Evolutionary conservation across 2,888 invertebrate genomes (phyloP).

Genomic region (Caenorhabditis sp.): DNA sequence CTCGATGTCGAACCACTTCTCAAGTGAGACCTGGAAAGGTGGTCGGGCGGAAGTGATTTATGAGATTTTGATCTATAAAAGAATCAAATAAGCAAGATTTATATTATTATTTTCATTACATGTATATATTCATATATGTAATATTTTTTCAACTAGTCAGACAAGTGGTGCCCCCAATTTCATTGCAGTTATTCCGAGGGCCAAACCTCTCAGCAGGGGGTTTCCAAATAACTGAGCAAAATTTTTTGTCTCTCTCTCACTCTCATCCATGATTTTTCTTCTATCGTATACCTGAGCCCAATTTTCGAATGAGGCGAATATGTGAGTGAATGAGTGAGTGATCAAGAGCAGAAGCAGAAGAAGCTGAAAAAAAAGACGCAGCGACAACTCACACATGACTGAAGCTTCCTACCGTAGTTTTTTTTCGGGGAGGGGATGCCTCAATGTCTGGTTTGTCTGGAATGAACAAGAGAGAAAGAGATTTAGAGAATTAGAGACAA

Average conservation of each 20-base stretch:
- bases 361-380: too few species aligned
- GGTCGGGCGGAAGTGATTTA: too few species aligned
- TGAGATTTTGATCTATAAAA: too few species aligned
- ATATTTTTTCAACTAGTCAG: background rate
- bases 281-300: slow-evolving; percentile 49
- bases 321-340: slow-evolving; percentile 3
- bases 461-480: background rate
- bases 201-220: slow-evolving; percentile 39
- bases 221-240: slow-evolving; percentile 32
- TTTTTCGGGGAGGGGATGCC: background rate
- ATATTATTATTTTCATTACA: too few species aligned
- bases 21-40: too few species aligned
- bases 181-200: background rate
- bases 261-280: slow-evolving; percentile 3
- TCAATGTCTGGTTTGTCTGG: slow-evolving; percentile 1
- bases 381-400: slow-evolving; percentile 31
- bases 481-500: background rate
- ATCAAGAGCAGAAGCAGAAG: slow-evolving; percentile 12
- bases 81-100: too few species aligned
- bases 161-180: background rate
- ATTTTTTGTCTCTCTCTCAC: slow-evolving; percentile 1
- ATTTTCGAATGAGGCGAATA: slow-evolving; percentile 11
- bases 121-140: too few species aligned
- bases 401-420: slow-evolving; percentile 42
- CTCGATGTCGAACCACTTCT: too few species aligned